Evolutionary conservation across 2,888 invertebrate genomes (phyloP).

Genomic region (Rhopalosiphum nymphaeae): DNA sequence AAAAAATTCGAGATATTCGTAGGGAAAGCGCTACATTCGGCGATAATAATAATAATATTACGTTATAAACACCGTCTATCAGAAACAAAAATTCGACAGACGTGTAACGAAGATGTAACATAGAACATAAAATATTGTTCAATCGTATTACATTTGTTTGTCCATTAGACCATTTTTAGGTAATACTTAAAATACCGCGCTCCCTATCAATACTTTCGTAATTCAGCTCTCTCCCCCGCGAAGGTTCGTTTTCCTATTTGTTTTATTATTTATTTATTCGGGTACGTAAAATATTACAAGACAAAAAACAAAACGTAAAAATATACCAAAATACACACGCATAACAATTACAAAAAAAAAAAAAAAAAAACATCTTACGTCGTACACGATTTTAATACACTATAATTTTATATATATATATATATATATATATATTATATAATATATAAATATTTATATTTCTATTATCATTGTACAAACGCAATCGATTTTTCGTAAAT

Average conservation of each 20-base stretch:
- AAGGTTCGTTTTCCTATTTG: not conserved
- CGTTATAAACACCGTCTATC: not conserved
- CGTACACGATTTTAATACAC: not conserved
- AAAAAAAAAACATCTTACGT: not conserved
- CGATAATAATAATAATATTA: not conserved
- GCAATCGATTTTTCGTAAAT: not conserved
- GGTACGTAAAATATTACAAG: not conserved
- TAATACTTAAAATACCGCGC: not conserved
- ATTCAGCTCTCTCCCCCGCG: not conserved
- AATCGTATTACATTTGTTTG: not conserved
- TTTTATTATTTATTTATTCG: not conserved
- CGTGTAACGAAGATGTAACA: not conserved
- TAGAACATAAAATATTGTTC: not conserved
- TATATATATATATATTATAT: not conserved
- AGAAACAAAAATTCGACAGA: not conserved
- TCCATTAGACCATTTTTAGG: not conserved
- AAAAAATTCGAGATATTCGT: not conserved
- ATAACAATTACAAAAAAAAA: not conserved
- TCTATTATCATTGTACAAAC: not conserved
- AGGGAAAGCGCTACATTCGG: not conserved
- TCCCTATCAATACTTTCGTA: not conserved
- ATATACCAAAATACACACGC: not conserved
- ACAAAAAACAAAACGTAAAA: not conserved
- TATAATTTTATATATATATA: not conserved
- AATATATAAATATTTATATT: not conserved